Conservation (phyloP, 1,140 invertebrate species). For the Doryteuthis pealeii region DNA sequence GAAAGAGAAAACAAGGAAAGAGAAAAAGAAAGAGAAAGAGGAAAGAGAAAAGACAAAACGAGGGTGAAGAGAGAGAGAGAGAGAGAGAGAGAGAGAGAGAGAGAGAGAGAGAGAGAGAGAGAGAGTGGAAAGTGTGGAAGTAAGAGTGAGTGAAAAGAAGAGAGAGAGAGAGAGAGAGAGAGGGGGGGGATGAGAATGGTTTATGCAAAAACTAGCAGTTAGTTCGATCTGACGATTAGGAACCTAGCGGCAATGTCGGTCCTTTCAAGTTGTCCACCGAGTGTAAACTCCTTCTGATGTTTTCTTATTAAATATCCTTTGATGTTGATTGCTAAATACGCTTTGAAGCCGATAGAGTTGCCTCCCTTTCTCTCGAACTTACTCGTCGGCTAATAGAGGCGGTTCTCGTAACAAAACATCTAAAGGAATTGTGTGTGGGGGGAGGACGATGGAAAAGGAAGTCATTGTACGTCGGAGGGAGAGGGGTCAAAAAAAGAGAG, state of each 20-base stretch:
- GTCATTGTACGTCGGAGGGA: background rate
- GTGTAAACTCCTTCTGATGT: background rate
- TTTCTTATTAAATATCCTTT: slow-evolving; percentile 10
- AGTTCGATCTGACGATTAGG: slow-evolving; percentile 4
- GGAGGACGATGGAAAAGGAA: background rate
- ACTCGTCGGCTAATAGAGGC: background rate
- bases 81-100: background rate
- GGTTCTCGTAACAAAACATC: background rate
- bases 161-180: background rate
- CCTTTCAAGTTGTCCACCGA: slow-evolving; percentile 5
- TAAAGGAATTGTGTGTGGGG: background rate
- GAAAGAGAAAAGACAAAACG: background rate
- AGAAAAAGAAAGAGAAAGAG: too few relatives aligned
- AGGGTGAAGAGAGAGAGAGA: too few relatives aligned
- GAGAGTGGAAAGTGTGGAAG: background rate
- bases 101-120: background rate
- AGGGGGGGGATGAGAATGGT: background rate
- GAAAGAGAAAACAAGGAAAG: too few relatives aligned
- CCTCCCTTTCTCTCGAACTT: background rate
- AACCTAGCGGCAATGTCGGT: background rate
- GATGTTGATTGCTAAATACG: background rate
- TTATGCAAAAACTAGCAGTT: background rate
- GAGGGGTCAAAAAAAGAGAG: background rate
- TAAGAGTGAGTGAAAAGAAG: background rate
- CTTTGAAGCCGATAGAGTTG: background rate